A percentile compares a stretch with the other conserved stretches of the same genome.
These are phyloP conservation scores for Platyscapa corneri DNA, from an alignment of 1,140 invertebrate genomes.

Conservation along the genomic window DNA sequence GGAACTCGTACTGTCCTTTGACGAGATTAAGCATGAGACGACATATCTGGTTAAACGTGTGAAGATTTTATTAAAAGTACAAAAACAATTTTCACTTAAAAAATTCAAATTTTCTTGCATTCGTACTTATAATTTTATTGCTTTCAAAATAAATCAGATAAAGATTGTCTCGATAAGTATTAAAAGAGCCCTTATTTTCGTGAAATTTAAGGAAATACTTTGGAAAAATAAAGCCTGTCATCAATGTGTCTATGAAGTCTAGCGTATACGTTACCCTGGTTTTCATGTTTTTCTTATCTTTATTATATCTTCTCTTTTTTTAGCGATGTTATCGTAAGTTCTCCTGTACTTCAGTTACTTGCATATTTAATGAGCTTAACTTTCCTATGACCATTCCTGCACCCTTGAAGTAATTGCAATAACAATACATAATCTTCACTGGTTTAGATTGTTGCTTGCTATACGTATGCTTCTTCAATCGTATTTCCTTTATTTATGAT, in stretches of 20 bases:
- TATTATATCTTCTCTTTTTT: neutral
- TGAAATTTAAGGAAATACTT: too few species aligned
- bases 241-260: neutral
- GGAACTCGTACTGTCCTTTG: too few species aligned
- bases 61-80: too few species aligned
- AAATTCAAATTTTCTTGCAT: too few species aligned
- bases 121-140: too few species aligned
- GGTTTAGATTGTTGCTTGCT: neutral
- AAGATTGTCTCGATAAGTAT: too few species aligned
- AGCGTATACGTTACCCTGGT: neutral
- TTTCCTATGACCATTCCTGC: neutral
- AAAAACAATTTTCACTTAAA: too few species aligned
- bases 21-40: too few species aligned
- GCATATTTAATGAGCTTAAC: neutral
- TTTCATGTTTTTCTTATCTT: neutral
- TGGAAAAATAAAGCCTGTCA: neutral
- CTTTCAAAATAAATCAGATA: too few species aligned
- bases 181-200: too few species aligned
- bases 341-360: neutral
- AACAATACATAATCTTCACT: neutral
- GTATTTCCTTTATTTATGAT: neutral
- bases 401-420: neutral
- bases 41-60: too few species aligned
- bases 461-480: neutral
- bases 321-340: neutral